A percentile compares a stretch with the other conserved stretches of the same genome.
phyloP scores from a whole-genome alignment of 2,888 invertebrate species.

The Erannis defoliaria region DNA sequence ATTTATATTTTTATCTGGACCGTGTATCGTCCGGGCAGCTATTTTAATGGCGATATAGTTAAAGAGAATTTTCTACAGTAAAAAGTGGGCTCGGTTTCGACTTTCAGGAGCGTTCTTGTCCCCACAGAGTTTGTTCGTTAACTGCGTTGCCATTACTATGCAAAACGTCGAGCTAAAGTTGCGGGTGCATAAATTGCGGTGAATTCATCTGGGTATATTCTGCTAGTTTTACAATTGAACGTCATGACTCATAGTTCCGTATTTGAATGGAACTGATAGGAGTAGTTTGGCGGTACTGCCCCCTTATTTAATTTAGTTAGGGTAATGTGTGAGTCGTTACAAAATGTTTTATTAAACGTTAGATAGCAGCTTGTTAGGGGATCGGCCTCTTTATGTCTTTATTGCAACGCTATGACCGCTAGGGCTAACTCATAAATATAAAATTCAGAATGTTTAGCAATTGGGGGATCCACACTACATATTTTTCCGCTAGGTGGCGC shows the following conservation, averaged over 20 bases:
- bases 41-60: conserved; percentile 56
- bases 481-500: no score
- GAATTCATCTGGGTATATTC: conserved; percentile 43
- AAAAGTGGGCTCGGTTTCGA: conserved; percentile 43
- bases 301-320: conserved; percentile 69
- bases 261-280: conserved; percentile 17
- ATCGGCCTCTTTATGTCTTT: conserved; percentile 67
- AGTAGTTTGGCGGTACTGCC: conserved; percentile 22
- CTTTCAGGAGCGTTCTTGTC: conserved; percentile 47
- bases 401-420: conserved; percentile 68
- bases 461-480: no score
- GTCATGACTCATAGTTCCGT: conserved; percentile 19
- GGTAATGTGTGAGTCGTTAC: conserved; percentile 63
- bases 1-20: conserved; percentile 67
- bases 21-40: conserved; percentile 66
- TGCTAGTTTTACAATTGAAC: conserved; percentile 31
- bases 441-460: not conserved
- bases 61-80: conserved; percentile 41
- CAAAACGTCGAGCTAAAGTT: conserved; percentile 57
- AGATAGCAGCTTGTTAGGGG: conserved; percentile 72
- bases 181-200: conserved; percentile 56
- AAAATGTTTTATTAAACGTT: conserved; percentile 67
- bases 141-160: conserved; percentile 56
- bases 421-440: conserved; percentile 37
- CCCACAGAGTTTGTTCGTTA: conserved; percentile 52